Percentiles rank a stretch among this genome's conserved stretches.
Evolutionary conservation across 1,140 invertebrate genomes (phyloP).

Genomic region (Leptinotarsa undecemlineata): DNA sequence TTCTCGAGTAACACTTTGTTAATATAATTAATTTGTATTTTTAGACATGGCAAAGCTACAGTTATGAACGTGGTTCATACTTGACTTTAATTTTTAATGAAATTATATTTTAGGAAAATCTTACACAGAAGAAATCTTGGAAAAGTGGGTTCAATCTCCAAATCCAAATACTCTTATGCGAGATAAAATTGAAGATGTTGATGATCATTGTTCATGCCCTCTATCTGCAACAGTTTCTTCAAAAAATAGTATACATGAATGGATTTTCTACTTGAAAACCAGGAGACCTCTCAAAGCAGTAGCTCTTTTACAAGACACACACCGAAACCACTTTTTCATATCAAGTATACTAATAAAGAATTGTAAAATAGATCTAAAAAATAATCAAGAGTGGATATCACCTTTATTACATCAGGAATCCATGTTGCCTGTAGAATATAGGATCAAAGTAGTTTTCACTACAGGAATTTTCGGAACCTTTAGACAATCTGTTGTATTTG

Average conservation of each 20-base stretch:
- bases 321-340: conserved; percentile 70
- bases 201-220: conserved; percentile 64
- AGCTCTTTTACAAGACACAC: conserved; percentile 72
- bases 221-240: conserved; percentile 67
- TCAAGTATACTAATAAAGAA: conserved; percentile 49
- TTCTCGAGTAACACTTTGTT: no score
- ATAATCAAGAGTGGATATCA: conserved; percentile 65
- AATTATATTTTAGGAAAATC: conserved; percentile 48
- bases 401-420: conserved; percentile 31
- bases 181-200: conserved; percentile 64
- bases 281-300: conserved; percentile 62
- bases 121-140: conserved; percentile 67
- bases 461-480: conserved; percentile 81
- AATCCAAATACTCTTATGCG: conserved; percentile 64
- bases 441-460: conserved; percentile 70
- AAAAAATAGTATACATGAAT: conserved; percentile 68
- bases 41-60: no score
- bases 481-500: conserved; percentile 78
- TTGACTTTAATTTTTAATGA: no score
- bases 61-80: no score
- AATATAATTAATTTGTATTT: no score
- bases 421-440: conserved; percentile 56
- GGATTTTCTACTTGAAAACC: conserved; percentile 68
- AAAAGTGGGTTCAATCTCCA: conserved; percentile 65
- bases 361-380: conserved; percentile 51